A percentile compares a stretch with the other conserved stretches of the same genome.
Evolutionary conservation across 2,888 invertebrate genomes (phyloP).

Genomic region (Platynereis dumerilii): DNA sequence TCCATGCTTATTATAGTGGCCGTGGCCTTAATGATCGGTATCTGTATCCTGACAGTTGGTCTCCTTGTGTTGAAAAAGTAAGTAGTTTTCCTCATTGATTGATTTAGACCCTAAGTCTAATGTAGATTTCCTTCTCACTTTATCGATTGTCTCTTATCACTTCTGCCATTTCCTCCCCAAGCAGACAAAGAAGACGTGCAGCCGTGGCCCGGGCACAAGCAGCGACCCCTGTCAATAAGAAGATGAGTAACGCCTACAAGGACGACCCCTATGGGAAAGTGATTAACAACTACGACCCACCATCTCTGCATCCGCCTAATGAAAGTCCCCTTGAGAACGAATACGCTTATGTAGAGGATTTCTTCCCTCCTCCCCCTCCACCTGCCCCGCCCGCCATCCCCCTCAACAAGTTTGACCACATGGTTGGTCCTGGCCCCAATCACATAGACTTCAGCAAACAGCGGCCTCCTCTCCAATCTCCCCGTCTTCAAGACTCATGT

Average conservation of each 20-base stretch:
- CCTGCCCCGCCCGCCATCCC: neutral
- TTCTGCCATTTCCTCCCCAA: no score
- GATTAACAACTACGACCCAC: conserved; percentile 4
- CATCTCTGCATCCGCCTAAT: conserved; percentile 9
- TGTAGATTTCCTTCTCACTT: no score
- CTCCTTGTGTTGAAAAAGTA: conserved; percentile 19
- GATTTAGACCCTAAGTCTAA: no score
- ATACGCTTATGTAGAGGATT: conserved; percentile 24
- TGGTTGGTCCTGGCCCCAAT: conserved; percentile 4
- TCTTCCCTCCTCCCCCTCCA: conserved; percentile 19
- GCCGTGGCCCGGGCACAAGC: no score
- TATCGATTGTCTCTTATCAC: no score
- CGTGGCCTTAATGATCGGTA: conserved; percentile 22
- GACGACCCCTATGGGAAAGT: conserved; percentile 20
- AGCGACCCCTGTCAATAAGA: no score
- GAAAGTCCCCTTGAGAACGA: conserved; percentile 21
- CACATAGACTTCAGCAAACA: neutral
- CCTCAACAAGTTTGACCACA: conserved; percentile 6
- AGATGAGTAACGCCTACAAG: conserved; percentile 4
- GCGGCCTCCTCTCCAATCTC: neutral
- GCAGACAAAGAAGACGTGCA: no score
- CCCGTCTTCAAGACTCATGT: neutral
- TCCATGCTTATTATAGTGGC: conserved; percentile 22
- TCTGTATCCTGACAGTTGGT: conserved; percentile 19
- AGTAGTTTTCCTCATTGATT: conserved; percentile 2